Percentiles rank a stretch among this genome's conserved stretches.
These are phyloP conservation scores for Muscicapa adusta DNA, from an alignment of 2,113 vertebrate species.

Conservation along the genomic window DNA sequence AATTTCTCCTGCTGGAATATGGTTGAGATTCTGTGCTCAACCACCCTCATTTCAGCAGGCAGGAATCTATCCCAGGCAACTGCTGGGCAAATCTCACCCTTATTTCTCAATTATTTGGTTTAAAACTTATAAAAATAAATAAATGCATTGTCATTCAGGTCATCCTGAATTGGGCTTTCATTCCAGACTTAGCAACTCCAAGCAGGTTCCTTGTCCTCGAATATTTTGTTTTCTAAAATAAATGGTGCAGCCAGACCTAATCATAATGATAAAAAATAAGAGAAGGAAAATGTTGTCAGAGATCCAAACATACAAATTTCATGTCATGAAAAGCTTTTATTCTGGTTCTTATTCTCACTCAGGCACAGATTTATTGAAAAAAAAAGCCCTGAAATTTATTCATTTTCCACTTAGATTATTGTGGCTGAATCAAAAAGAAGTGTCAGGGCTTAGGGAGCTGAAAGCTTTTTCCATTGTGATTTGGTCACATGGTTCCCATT, in stretches of 20 bases:
- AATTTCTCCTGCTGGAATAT: background rate
- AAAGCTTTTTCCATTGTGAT: slow-evolving; percentile 58
- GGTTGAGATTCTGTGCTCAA: background rate
- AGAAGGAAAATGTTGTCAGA: slow-evolving; percentile 1
- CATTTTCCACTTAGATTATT: slow-evolving; percentile 66
- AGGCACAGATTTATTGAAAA: slow-evolving; percentile 42
- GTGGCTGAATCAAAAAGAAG: slow-evolving; percentile 62
- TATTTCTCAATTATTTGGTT: background rate
- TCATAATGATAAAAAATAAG: background rate
- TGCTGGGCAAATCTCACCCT: background rate
- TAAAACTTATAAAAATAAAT: background rate
- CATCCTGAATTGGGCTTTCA: background rate
- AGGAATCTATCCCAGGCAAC: background rate
- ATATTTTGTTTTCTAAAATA: background rate
- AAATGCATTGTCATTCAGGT: background rate
- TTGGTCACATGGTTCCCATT: slow-evolving; percentile 64
- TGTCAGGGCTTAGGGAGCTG: slow-evolving; percentile 44
- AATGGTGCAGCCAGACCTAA: background rate
- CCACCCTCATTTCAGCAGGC: background rate
- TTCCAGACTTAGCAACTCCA: background rate
- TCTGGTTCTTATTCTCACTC: slow-evolving; percentile 37
- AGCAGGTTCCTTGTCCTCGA: background rate
- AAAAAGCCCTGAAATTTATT: slow-evolving; percentile 42
- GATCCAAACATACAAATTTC: slow-evolving; percentile 25
- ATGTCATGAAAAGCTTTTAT: slow-evolving; percentile 34